Conservation (phyloP, 1,140 invertebrate species). For the Drosophila pachea region DNA sequence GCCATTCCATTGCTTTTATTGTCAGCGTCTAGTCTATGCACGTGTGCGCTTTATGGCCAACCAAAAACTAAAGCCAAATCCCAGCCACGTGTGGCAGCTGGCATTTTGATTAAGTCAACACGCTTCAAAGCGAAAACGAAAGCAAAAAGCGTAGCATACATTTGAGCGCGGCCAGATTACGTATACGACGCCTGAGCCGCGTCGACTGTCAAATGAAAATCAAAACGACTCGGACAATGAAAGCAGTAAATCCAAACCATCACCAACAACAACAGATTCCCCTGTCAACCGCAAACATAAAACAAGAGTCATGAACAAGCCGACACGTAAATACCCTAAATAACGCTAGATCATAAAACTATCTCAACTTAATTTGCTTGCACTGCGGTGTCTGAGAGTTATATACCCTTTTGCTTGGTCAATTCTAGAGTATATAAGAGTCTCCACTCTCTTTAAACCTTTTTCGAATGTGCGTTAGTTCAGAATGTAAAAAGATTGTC, state of each 20-base stretch:
- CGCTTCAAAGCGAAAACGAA: slow-evolving; percentile 3
- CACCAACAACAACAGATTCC: slow-evolving; percentile 21
- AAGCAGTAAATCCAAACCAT: slow-evolving; percentile 11
- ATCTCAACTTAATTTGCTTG: too few species aligned
- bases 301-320: background rate
- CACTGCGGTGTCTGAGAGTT: too few species aligned
- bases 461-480: too few species aligned
- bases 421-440: too few species aligned
- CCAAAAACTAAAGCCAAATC: slow-evolving; percentile 36
- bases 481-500: too few species aligned
- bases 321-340: slow-evolving; percentile 24
- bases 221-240: slow-evolving; percentile 41
- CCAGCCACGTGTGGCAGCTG: slow-evolving; percentile 37
- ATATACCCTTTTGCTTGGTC: too few species aligned
- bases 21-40: slow-evolving; percentile 34
- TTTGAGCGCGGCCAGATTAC: slow-evolving; percentile 27
- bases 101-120: slow-evolving; percentile 57
- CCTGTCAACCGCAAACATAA: slow-evolving; percentile 55
- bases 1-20: background rate
- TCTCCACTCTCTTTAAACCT: too few species aligned
- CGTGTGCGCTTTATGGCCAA: slow-evolving; percentile 56
- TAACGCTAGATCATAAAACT: background rate
- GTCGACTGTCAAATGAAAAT: slow-evolving; percentile 45
- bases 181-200: slow-evolving; percentile 28
- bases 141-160: slow-evolving; percentile 44